phyloP scores from a whole-genome alignment of 2,113 vertebrate genomes.

The Chrysemys picta region DNA sequence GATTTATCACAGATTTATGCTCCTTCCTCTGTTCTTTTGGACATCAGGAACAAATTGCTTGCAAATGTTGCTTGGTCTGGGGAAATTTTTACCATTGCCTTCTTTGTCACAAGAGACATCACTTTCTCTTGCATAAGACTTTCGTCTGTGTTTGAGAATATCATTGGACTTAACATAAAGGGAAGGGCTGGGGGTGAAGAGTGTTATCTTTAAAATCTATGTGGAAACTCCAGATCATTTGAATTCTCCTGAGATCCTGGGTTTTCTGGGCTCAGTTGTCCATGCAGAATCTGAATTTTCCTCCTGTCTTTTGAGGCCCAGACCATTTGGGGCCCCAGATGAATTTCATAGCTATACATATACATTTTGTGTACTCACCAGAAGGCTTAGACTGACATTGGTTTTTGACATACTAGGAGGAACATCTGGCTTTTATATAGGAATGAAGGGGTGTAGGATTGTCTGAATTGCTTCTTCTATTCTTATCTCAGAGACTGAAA shows the following conservation, averaged over 20 bases:
- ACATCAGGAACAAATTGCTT: neutral
- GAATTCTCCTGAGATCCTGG: neutral
- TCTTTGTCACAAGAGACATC: neutral
- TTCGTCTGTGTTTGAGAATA: neutral
- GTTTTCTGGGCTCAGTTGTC: neutral
- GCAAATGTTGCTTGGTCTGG: neutral
- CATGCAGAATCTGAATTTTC: neutral
- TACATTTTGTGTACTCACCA: neutral
- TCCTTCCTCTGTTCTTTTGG: neutral
- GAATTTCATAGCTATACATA: neutral
- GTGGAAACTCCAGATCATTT: neutral
- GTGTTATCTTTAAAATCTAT: neutral
- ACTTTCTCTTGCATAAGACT: neutral
- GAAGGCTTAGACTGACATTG: neutral
- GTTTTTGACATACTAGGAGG: fast-evolving
- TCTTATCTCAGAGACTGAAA: neutral
- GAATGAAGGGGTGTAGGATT: neutral
- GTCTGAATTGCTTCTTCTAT: neutral
- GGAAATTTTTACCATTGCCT: neutral
- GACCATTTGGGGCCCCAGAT: fast-evolving
- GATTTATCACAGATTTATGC: conserved; percentile 16
- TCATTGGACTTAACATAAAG: neutral
- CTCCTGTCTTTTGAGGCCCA: neutral
- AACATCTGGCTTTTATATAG: neutral
- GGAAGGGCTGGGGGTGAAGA: neutral